phyloP scores from a whole-genome alignment of 2,797 vertebrate species.

The Epinephelus malabaricus region DNA sequence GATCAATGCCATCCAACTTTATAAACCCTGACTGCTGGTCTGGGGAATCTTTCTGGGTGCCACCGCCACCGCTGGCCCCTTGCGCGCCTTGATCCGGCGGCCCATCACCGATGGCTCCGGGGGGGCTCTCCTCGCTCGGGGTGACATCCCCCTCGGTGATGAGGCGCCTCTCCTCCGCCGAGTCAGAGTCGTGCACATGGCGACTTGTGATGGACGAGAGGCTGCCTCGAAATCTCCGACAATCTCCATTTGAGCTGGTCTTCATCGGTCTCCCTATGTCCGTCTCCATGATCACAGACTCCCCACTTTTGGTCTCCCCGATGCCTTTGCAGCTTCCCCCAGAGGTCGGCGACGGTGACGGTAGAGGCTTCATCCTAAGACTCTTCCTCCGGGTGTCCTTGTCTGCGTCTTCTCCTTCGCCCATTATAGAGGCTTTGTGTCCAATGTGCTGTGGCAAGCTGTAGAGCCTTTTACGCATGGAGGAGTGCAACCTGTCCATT shows the following conservation, averaged over 20 bases:
- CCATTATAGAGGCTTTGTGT: conserved; percentile 94
- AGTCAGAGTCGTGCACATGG: conserved; percentile 91
- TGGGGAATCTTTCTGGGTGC: conserved; percentile 79
- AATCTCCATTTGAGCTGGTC: conserved; percentile 97
- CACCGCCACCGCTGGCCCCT: conserved; percentile 79
- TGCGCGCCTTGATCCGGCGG: conserved; percentile 79
- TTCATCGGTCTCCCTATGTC: conserved; percentile 90
- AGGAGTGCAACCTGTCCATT: conserved; percentile 97
- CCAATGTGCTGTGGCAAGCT: conserved; percentile 98
- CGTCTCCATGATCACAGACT: conserved; percentile 90
- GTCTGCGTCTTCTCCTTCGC: conserved; percentile 91
- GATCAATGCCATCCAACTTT: conserved; percentile 94
- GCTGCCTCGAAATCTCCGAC: conserved; percentile 95
- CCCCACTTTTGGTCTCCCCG: conserved; percentile 86
- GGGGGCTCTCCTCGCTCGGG: conserved; percentile 89
- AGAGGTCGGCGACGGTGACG: conserved; percentile 90
- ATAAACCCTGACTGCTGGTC: conserved; percentile 89
- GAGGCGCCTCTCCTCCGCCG: conserved; percentile 92
- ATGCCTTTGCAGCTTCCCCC: conserved; percentile 86
- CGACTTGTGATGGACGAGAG: conserved; percentile 95
- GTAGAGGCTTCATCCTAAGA: conserved; percentile 93
- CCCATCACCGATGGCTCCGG: conserved; percentile 84
- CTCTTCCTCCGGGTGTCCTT: conserved; percentile 94
- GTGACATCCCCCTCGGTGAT: conserved; percentile 90
- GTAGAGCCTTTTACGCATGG: conserved; percentile 99